phyloP scores from a whole-genome alignment of 2,797 vertebrate genomes.

The Halcyon leucocephala region DNA sequence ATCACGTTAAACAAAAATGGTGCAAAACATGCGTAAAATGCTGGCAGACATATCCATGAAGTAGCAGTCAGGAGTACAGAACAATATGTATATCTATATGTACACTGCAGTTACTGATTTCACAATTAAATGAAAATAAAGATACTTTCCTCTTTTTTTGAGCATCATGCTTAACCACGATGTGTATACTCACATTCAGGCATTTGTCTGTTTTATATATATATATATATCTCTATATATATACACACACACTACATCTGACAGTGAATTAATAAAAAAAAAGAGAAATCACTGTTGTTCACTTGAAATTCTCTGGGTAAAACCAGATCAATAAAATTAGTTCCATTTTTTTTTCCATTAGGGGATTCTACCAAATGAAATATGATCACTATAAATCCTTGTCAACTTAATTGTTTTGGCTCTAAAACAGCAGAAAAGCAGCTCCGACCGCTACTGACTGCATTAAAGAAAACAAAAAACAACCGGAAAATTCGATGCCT shows the following conservation, averaged over 20 bases:
- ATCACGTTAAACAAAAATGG: not conserved
- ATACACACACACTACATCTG: not conserved
- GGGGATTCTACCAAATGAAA: not conserved
- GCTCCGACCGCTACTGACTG: not conserved
- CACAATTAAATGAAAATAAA: not conserved
- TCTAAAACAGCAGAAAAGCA: not conserved
- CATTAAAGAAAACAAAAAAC: not conserved
- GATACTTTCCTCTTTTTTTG: not conserved
- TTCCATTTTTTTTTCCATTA: not conserved
- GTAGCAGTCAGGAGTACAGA: not conserved
- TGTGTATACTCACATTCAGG: constrained; percentile 20
- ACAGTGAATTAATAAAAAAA: not conserved
- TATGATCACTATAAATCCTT: not conserved
- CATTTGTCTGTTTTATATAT: not conserved
- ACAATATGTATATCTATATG: not conserved
- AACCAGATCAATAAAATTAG: not conserved
- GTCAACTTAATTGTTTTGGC: not conserved
- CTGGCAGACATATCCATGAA: not conserved
- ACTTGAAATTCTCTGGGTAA: not conserved
- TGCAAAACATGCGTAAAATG: constrained; percentile 8
- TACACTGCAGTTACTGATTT: not conserved
- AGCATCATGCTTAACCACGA: constrained; percentile 33
- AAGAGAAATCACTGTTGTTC: not conserved
- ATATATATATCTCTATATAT: not conserved
- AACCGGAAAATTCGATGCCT: not conserved